Evolutionary conservation across 1,140 invertebrate species (phyloP), one percentile per base, ranked within the genome.

Genomic region (Pissodes strobi): DNA sequence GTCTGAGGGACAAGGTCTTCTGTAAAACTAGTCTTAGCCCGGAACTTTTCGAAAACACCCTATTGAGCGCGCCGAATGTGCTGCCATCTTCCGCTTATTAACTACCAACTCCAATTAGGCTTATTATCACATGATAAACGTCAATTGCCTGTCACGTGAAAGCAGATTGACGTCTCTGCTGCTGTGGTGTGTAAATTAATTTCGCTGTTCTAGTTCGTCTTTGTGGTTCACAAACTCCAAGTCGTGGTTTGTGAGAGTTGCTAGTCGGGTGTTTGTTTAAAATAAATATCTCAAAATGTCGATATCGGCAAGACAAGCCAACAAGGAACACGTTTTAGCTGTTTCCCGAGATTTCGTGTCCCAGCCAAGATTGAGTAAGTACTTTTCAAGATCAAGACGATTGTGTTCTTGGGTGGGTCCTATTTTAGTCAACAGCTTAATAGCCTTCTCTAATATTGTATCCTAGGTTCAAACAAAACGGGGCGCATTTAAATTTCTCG

Each of bases 351-450:
- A 99, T 84, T 99, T 98, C 80, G 92, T 97, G 73, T 95, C 95
- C 45, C 96, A 99, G 77, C 97, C 97, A 45, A 88, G 96, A 78
- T 84, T 99, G 67, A 95, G 96, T 98, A 87, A 93, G 93, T 93
- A 80, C 9, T 65, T 37, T 51, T n/a, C n/a, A n/a, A n/a, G n/a
- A n/a, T n/a, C n/a, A n/a, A n/a, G n/a, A n/a, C n/a, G n/a, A n/a
- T 38, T 53, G 59, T 52, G 10, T 18, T 19, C 38, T 43, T 5
- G 17, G 41, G 37, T n/a, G 17, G n/a, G 37, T 9, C 12, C 22
- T 46, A 13, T 39, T 22, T 51, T 23, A n/a, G 19, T n/a, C n/a
- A n/a, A n/a, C n/a, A n/a, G n/a, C n/a, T n/a, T n/a, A n/a, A n/a
- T n/a, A n/a, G n/a, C n/a, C n/a, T n/a, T n/a, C n/a, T n/a, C n/a